Conservation (phyloP, 1,140 invertebrate genomes). For the Luehdorfia chinensis region DNA sequence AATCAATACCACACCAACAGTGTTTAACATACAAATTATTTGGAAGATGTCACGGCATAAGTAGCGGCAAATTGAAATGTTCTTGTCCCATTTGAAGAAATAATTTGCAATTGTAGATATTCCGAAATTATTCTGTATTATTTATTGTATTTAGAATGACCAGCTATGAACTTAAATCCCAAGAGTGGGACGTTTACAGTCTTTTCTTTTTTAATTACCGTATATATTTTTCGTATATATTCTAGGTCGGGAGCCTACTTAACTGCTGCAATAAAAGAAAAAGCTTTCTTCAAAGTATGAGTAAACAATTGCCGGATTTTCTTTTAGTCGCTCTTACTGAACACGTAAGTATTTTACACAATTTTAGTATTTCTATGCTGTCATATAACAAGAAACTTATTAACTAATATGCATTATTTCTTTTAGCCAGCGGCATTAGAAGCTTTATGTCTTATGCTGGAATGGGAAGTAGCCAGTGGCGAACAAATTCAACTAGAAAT, state of each 20-base stretch:
- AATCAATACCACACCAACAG: not conserved
- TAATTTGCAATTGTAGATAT: too few species aligned
- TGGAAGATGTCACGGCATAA: not conserved
- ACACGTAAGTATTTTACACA: constrained; percentile 78
- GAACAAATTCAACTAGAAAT: constrained; percentile 86
- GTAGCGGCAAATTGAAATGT: too few species aligned
- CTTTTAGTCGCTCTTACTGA: constrained; percentile 86
- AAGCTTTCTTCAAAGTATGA: constrained; percentile 84
- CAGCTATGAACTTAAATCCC: too few species aligned
- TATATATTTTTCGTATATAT: too few species aligned
- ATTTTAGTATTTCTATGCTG: too few species aligned
- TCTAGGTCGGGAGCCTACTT: constrained; percentile 84
- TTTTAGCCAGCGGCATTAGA: constrained; percentile 80
- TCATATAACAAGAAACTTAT: too few species aligned
- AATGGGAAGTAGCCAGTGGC: constrained; percentile 80
- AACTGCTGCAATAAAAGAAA: constrained; percentile 89
- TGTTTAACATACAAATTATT: constrained; percentile 1
- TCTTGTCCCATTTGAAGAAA: too few species aligned
- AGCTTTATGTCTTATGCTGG: constrained; percentile 88
- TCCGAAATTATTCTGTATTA: too few species aligned
- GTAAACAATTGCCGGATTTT: constrained; percentile 85
- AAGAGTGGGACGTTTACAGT: too few species aligned
- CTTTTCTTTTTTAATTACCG: too few species aligned
- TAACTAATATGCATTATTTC: not conserved
- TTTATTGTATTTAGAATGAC: too few species aligned